phyloP scores from a whole-genome alignment of 2,888 invertebrate genomes.

The Xestobium rufovillosum region DNA sequence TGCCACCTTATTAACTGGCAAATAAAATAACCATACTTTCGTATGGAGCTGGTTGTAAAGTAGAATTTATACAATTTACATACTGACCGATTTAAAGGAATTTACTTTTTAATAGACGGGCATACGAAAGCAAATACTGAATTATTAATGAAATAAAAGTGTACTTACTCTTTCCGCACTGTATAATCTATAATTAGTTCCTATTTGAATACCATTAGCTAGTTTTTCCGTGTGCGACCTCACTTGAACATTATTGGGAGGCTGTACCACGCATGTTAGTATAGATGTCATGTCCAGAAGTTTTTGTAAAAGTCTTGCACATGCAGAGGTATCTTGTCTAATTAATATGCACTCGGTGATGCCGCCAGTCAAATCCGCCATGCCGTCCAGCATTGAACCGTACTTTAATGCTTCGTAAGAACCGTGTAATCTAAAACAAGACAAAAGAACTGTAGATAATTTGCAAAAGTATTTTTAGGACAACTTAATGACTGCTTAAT shows the following conservation, averaged over 20 bases:
- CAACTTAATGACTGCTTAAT: too few relatives aligned
- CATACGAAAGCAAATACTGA: too few relatives aligned
- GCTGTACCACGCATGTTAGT: constrained; percentile 68
- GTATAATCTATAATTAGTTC: constrained; percentile 72
- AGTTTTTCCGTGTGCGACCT: constrained; percentile 49
- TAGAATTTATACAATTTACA: too few relatives aligned
- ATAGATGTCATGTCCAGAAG: constrained; percentile 77
- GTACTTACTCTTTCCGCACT: constrained; percentile 60
- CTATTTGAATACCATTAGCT: constrained; percentile 60
- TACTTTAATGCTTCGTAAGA: constrained; percentile 91
- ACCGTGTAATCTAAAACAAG: constrained; percentile 66
- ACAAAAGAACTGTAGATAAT: background rate
- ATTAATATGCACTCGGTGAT: constrained; percentile 77
- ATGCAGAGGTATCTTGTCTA: constrained; percentile 61
- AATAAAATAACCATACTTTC: too few relatives aligned
- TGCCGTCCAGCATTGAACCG: constrained; percentile 78
- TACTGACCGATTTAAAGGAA: too few relatives aligned
- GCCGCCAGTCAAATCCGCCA: constrained; percentile 84
- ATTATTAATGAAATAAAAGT: too few relatives aligned
- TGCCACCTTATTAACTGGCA: too few relatives aligned
- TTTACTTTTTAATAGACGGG: too few relatives aligned
- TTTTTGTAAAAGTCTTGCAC: constrained; percentile 56
- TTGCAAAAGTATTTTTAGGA: background rate
- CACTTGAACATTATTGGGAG: constrained; percentile 43
- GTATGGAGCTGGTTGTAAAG: too few relatives aligned